Evolutionary conservation across 2,888 invertebrate genomes (phyloP).

Genomic region (Mimas tiliae): DNA sequence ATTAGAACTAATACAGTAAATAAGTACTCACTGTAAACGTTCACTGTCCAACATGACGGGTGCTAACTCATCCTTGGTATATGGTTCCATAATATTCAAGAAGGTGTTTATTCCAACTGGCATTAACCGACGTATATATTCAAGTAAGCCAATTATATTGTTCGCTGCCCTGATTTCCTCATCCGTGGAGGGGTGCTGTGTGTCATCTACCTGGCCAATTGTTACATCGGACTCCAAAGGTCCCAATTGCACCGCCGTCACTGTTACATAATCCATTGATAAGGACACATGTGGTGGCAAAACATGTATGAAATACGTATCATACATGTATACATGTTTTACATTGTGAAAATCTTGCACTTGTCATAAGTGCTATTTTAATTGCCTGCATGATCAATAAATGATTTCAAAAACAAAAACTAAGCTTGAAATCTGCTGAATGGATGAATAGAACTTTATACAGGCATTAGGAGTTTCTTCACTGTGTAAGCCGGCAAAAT

Average conservation of each 20-base stretch:
- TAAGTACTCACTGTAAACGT: neutral
- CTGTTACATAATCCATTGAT: neutral
- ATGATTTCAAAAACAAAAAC: too few species aligned
- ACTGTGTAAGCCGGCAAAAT: too few species aligned
- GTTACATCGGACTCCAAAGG: neutral
- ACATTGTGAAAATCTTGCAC: too few species aligned
- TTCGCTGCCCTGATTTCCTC: neutral
- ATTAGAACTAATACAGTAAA: too few species aligned
- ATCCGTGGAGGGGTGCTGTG: neutral
- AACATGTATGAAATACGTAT: too few species aligned
- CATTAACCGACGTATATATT: conserved; percentile 7
- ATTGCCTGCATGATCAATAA: too few species aligned
- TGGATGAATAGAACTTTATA: too few species aligned
- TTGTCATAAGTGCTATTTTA: too few species aligned
- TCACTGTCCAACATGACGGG: neutral
- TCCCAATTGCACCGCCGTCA: neutral
- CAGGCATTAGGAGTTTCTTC: too few species aligned
- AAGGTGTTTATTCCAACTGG: neutral
- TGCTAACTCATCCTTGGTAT: neutral
- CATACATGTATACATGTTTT: too few species aligned
- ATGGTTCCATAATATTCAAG: neutral
- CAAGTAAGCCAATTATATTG: conserved; percentile 7
- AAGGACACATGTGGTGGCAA: neutral
- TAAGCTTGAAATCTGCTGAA: too few species aligned
- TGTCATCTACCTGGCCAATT: neutral